Base-by-base conservation (phyloP, 2,113 vertebrate species). In the Eurypyga helias region DNA sequence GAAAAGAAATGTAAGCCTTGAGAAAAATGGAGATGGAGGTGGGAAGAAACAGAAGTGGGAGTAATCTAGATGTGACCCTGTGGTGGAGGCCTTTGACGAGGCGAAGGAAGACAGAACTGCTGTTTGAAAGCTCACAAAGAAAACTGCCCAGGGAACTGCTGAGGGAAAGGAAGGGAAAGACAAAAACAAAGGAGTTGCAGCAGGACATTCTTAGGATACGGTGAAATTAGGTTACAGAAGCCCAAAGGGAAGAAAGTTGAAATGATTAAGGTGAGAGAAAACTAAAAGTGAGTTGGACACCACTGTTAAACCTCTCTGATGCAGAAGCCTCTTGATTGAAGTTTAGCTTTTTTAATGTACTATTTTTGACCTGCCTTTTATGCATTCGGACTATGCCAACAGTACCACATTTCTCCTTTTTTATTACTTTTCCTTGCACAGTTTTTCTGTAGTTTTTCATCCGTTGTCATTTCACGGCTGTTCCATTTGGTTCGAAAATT, bases 401-500 rank as follows among this genome's bases (percentile, higher is more conserved):
- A 73, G 13, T 10, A 46, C 33, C 52, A 28, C 0, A 1, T 15
- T 11, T 76, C 52, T 45, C 43, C 41, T 29, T 38, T 41, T 28
- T 28, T n/a, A 4, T 28, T 11, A 3, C 4, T 54, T 66, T 21
- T 65, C 38, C 84, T 55, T 34, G 52, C 15, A 17, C n/a, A 61
- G 6, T 8, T 77, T 82, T 89, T 45, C 38, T 46, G 57, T 11
- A 10, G 14, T 8, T 34, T 77, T 83, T 83, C 28, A 46, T 29
- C 66, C 33, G 14, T 29, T 69, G 17, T 11, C 52, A 31, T 21
- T 41, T 41, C 41, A 7, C 0, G 0, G 28, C 33, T 82, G 15
- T 36, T 93, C n/a, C n/a, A 28, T 3, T 12, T 41, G n/a, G 20
- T 54, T 65, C 86, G 75, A 85, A 91, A 83, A 65, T 51, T 48